These are phyloP conservation scores for Drosophila algonquin DNA, from an alignment of 2,888 invertebrate genomes.

Conservation along the genomic window DNA sequence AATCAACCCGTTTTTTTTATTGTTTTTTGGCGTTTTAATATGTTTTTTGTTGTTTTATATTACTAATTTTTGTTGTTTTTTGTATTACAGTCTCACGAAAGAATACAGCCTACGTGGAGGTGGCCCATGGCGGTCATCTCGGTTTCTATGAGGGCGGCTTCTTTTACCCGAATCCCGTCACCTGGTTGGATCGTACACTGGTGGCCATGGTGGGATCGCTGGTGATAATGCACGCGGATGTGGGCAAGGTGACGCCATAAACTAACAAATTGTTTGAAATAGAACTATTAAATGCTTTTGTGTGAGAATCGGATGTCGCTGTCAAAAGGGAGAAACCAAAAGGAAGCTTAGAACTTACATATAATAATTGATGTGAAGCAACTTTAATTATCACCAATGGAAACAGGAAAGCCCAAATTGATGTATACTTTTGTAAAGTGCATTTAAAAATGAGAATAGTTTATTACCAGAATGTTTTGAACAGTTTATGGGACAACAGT, in stretches of 20 bases:
- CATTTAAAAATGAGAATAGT: slow-evolving; percentile 69
- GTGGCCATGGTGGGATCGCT: slow-evolving; percentile 91
- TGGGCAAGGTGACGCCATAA: slow-evolving; percentile 62
- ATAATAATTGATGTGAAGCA: slow-evolving; percentile 47
- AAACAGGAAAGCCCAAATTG: slow-evolving; percentile 45
- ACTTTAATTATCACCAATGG: slow-evolving; percentile 21
- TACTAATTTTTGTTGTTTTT: slow-evolving; percentile 20
- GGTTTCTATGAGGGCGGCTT: slow-evolving; percentile 97
- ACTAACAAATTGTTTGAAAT: slow-evolving; percentile 1
- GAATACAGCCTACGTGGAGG: slow-evolving; percentile 90
- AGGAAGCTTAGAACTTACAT: slow-evolving; percentile 36
- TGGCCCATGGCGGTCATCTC: slow-evolving; percentile 96
- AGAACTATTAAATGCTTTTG: slow-evolving; percentile 42
- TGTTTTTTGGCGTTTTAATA: not conserved
- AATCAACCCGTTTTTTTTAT: not conserved
- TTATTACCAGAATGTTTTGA: slow-evolving; percentile 9
- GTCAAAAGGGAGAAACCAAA: slow-evolving; percentile 35
- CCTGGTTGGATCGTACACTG: slow-evolving; percentile 96
- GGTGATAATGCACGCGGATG: slow-evolving; percentile 83
- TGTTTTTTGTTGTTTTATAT: not conserved
- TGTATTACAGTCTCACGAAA: slow-evolving; percentile 86
- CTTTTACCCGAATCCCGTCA: slow-evolving; percentile 93
- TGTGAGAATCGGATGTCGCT: slow-evolving; percentile 65
- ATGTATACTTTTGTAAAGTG: slow-evolving; percentile 65
- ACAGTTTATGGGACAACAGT: slow-evolving; percentile 28